These are phyloP conservation scores for Apoda limacodes DNA, from an alignment of 2,888 invertebrate genomes.

Conservation along the genomic window DNA sequence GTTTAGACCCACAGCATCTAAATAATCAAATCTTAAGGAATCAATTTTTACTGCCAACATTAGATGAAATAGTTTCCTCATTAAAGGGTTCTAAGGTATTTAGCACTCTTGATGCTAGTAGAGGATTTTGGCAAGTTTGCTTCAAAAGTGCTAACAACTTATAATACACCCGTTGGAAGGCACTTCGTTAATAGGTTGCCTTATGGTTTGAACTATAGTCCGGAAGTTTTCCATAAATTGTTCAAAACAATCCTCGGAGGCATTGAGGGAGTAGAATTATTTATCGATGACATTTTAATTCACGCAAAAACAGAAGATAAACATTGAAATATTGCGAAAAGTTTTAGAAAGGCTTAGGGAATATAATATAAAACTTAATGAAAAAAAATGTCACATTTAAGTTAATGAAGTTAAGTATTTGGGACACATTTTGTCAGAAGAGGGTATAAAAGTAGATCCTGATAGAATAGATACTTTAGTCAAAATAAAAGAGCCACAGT, in stretches of 20 bases:
- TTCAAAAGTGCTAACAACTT: conserved; percentile 6
- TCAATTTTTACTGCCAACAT: conserved; percentile 3
- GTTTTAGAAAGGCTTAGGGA: conserved; percentile 5
- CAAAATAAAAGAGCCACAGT: too few relatives aligned
- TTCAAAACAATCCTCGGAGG: conserved; percentile 4
- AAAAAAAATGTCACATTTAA: conserved; percentile 5
- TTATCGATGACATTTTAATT: conserved; percentile 8
- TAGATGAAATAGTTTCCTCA: conserved; percentile 3
- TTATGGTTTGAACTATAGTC: conserved; percentile 7
- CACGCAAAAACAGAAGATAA: background rate
- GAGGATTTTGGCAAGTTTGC: conserved; percentile 5
- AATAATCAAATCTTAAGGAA: conserved; percentile 4
- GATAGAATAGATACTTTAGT: too few relatives aligned
- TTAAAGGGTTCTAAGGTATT: conserved; percentile 3
- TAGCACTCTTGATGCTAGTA: conserved; percentile 7
- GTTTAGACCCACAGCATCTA: conserved; percentile 7
- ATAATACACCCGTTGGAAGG: conserved; percentile 9
- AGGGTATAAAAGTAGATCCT: too few relatives aligned
- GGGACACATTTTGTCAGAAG: too few relatives aligned
- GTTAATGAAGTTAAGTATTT: conserved; percentile 2
- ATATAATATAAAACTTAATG: conserved; percentile 7
- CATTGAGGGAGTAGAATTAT: conserved; percentile 6
- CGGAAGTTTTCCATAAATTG: conserved; percentile 9
- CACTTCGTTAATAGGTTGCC: conserved; percentile 9
- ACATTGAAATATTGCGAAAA: conserved; percentile 4